A percentile compares a stretch with the other conserved stretches of the same genome.
Conservation (phyloP, 2,888 invertebrate species). For the Oligia latruncula region DNA sequence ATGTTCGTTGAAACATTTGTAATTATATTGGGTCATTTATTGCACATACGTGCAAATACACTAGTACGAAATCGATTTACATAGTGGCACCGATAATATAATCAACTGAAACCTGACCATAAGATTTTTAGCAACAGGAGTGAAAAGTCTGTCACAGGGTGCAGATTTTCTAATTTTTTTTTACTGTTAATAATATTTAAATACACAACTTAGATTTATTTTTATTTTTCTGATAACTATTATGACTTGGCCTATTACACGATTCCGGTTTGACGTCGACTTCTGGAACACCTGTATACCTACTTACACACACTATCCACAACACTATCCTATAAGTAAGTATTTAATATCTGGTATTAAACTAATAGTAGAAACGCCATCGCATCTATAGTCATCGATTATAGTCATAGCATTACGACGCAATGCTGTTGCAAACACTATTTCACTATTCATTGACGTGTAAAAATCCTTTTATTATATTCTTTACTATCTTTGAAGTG, state of each 20-base stretch:
- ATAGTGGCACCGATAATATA: background rate
- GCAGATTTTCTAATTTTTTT: no score
- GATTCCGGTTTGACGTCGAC: no score
- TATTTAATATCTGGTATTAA: background rate
- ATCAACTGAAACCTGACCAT: background rate
- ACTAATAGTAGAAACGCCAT: background rate
- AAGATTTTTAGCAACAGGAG: no score
- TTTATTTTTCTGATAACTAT: no score
- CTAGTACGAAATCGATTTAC: background rate
- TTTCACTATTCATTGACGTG: background rate
- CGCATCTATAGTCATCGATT: background rate
- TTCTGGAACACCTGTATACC: no score
- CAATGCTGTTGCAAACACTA: background rate
- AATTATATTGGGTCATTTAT: background rate
- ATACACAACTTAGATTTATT: no score
- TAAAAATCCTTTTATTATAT: background rate
- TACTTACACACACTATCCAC: background rate
- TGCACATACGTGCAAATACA: background rate
- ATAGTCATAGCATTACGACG: background rate
- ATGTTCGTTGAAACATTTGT: constrained; percentile 11
- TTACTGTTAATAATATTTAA: no score
- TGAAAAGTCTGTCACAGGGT: no score
- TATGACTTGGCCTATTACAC: no score
- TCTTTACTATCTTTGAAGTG: constrained; percentile 20
- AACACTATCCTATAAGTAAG: background rate